phyloP scores from a whole-genome alignment of 2,797 vertebrate genomes.

The Anguilla marmorata region DNA sequence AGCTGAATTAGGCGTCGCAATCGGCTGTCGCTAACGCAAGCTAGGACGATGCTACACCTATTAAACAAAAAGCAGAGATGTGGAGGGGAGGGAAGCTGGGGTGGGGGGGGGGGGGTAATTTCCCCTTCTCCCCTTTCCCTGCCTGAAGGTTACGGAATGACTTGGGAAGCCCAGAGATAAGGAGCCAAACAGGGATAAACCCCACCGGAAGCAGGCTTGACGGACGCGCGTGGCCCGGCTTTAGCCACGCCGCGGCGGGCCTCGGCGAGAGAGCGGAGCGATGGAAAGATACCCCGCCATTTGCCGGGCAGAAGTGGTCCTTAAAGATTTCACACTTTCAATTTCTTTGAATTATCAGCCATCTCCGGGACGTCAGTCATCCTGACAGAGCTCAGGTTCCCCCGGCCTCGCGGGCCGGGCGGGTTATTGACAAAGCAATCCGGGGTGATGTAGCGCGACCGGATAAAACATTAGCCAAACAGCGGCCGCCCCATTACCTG shows the following conservation, averaged over 20 bases:
- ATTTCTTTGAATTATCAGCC: slow-evolving; percentile 98
- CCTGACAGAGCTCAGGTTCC: slow-evolving; percentile 86
- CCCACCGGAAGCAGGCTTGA: slow-evolving; percentile 84
- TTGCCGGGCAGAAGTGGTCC: slow-evolving; percentile 92
- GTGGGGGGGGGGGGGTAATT: not conserved
- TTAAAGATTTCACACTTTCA: slow-evolving; percentile 99
- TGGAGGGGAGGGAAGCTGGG: not conserved
- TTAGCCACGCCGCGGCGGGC: slow-evolving; percentile 85
- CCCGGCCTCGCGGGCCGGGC: slow-evolving; percentile 73
- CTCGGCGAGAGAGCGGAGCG: slow-evolving; percentile 87
- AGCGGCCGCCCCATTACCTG: slow-evolving; percentile 71
- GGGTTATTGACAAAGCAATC: slow-evolving; percentile 99
- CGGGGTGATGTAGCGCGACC: slow-evolving; percentile 83
- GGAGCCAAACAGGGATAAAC: slow-evolving; percentile 90
- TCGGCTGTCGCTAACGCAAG: slow-evolving; percentile 34
- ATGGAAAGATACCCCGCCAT: slow-evolving; percentile 98
- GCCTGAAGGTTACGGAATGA: slow-evolving; percentile 76
- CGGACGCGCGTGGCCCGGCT: slow-evolving; percentile 94
- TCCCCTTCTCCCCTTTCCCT: not conserved
- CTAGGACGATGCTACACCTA: slow-evolving; percentile 39
- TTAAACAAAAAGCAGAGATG: not conserved
- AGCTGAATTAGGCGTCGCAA: slow-evolving; percentile 56
- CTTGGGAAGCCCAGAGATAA: slow-evolving; percentile 84
- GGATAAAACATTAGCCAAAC: slow-evolving; percentile 85
- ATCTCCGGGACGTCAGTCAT: slow-evolving; percentile 94